Conservation (phyloP, 2,113 vertebrate genomes). For the Harpagus bidentatus region DNA sequence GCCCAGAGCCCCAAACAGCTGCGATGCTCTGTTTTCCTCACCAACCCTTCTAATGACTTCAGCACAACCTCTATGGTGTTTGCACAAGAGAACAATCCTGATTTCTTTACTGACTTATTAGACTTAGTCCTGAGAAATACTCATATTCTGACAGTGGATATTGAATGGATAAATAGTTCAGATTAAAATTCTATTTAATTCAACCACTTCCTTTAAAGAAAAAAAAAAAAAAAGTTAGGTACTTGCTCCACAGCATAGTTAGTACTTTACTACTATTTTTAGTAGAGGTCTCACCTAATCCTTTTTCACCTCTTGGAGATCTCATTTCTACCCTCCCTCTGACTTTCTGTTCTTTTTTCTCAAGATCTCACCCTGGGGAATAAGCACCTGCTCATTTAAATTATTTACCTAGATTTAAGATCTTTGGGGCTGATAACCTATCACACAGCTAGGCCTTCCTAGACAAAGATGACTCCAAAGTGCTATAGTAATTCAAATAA, state of each 20-base stretch:
- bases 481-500: background rate
- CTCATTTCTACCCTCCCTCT: background rate
- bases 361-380: background rate
- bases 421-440: background rate
- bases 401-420: background rate
- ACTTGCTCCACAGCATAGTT: background rate
- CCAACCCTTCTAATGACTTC: background rate
- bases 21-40: background rate
- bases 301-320: background rate
- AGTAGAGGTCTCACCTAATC: background rate
- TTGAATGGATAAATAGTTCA: background rate
- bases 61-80: background rate
- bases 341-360: background rate
- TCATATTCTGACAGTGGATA: background rate
- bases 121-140: background rate
- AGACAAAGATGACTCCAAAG: background rate
- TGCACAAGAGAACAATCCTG: background rate
- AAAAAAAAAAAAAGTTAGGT: no score
- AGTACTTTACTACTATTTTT: background rate
- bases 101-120: background rate
- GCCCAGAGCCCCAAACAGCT: background rate
- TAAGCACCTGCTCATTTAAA: background rate
- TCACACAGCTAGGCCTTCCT: background rate
- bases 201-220: background rate
- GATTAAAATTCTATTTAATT: background rate